Percentiles rank a stretch among this genome's conserved stretches.
These are phyloP conservation scores for Propithecus deckenii DNA, from an alignment of 2,797 vertebrate genomes.

Conservation along the genomic window DNA sequence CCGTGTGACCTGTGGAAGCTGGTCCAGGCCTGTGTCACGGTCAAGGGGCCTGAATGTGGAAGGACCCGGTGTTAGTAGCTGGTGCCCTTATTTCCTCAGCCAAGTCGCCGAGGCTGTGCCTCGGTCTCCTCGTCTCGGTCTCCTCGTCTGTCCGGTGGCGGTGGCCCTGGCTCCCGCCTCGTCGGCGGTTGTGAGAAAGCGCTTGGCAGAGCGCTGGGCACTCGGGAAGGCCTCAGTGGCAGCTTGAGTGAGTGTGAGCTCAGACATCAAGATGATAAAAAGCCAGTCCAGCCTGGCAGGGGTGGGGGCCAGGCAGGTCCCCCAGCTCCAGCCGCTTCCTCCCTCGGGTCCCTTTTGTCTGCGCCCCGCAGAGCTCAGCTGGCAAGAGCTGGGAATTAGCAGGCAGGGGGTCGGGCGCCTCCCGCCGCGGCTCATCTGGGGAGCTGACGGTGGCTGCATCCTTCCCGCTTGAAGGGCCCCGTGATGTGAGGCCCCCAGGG, in stretches of 20 bases:
- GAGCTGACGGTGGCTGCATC: constrained; percentile 80
- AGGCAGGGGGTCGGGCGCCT: constrained; percentile 78
- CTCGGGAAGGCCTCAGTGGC: not conserved
- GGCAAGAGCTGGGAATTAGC: constrained; percentile 84
- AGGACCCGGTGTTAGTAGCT: not conserved
- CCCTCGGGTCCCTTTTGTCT: constrained; percentile 82
- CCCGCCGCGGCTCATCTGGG: constrained; percentile 79
- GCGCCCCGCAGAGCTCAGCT: constrained; percentile 84
- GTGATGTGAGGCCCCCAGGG: constrained; percentile 73
- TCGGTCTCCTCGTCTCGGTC: not conserved
- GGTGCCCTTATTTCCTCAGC: not conserved
- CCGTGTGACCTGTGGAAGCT: not conserved
- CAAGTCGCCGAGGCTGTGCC: not conserved
- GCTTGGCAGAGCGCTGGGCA: not conserved
- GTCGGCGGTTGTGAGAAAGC: not conserved
- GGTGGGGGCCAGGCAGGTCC: not conserved
- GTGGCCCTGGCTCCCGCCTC: not conserved
- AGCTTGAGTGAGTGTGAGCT: not conserved
- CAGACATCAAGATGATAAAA: not conserved
- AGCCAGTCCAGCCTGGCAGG: not conserved
- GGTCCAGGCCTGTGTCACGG: rapidly evolving
- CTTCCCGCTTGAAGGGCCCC: constrained; percentile 69
- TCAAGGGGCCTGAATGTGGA: not conserved
- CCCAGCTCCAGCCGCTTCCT: constrained; percentile 73
- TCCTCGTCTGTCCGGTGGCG: not conserved